These are phyloP conservation scores for Echeneis naucrates DNA, from an alignment of 2,797 vertebrate genomes.

Conservation along the genomic window DNA sequence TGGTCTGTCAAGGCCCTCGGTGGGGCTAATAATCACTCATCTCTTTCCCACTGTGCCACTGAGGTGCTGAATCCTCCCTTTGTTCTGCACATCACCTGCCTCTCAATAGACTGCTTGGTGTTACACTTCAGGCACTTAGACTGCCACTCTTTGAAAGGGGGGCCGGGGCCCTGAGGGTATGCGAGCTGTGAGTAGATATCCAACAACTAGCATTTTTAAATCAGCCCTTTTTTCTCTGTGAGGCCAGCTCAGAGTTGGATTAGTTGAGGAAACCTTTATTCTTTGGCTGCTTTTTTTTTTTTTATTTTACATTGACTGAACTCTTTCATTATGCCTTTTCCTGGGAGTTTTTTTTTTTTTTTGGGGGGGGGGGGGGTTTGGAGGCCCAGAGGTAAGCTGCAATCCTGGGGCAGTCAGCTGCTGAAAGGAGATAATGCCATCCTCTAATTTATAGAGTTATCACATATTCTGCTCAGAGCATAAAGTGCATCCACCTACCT, in stretches of 20 bases:
- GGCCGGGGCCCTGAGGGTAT: conserved; percentile 69
- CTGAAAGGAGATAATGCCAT: conserved; percentile 69
- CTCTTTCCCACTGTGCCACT: conserved; percentile 87
- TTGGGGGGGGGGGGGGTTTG: too few relatives aligned
- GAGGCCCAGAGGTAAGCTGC: conserved; percentile 57
- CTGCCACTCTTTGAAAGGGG: conserved; percentile 80
- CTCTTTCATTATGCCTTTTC: conserved; percentile 45
- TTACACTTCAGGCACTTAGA: conserved; percentile 88
- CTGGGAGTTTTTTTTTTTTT: conserved; percentile 25
- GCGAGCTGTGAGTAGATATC: conserved; percentile 71
- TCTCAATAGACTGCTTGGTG: conserved; percentile 87
- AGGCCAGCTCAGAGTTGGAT: conserved; percentile 37
- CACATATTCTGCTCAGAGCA: conserved; percentile 62
- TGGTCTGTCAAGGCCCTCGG: conserved; percentile 84
- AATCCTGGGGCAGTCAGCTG: conserved; percentile 70
- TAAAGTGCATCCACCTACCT: conserved; percentile 61
- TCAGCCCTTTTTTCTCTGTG: conserved; percentile 41
- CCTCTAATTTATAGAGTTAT: conserved; percentile 76
- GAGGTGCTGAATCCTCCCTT: conserved; percentile 86
- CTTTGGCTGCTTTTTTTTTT: conserved; percentile 47
- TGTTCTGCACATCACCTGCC: conserved; percentile 89
- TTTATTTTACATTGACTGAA: not conserved
- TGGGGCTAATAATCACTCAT: conserved; percentile 88
- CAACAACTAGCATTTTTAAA: conserved; percentile 57
- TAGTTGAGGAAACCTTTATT: conserved; percentile 50